Percentiles rank a stretch among this genome's conserved stretches.
phyloP scores from a whole-genome alignment of 2,888 invertebrate species.

The Drosophila differens region DNA sequence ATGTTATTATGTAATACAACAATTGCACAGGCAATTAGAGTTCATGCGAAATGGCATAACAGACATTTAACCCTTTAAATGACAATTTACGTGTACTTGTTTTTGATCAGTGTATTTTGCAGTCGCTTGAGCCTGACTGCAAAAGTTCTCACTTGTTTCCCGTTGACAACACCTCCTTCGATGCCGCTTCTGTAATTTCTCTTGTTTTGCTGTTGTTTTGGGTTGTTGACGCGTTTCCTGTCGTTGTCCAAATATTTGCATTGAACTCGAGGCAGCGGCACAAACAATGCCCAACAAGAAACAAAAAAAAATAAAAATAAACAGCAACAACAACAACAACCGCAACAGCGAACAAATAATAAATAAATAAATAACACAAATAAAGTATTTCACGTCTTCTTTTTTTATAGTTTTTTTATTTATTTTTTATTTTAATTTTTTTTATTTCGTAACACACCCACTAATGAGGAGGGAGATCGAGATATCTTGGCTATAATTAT shows the following conservation, averaged over 20 bases:
- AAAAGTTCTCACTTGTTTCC: background rate
- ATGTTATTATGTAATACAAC: conserved; percentile 22
- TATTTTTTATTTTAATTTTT: background rate
- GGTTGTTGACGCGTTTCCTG: conserved; percentile 43
- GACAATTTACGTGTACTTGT: background rate
- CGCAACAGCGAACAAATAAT: background rate
- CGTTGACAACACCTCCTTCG: background rate
- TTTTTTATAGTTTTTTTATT: background rate
- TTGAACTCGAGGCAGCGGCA: conserved; percentile 39
- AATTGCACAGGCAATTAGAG: conserved; percentile 62
- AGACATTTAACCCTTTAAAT: conserved; percentile 12
- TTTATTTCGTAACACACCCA: background rate
- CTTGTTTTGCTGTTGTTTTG: background rate
- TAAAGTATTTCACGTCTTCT: conserved; percentile 2
- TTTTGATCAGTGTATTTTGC: background rate
- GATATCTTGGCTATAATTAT: background rate
- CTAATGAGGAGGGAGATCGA: background rate
- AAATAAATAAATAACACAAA: background rate
- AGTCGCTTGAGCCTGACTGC: background rate
- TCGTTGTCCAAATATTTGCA: conserved; percentile 48
- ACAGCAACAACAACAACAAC: background rate
- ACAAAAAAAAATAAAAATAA: background rate
- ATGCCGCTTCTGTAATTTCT: background rate
- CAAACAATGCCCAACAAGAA: conserved; percentile 21
- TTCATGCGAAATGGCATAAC: conserved; percentile 63